Conservation (phyloP, 1,140 invertebrate genomes). For the Aphaenogaster floridana region DNA sequence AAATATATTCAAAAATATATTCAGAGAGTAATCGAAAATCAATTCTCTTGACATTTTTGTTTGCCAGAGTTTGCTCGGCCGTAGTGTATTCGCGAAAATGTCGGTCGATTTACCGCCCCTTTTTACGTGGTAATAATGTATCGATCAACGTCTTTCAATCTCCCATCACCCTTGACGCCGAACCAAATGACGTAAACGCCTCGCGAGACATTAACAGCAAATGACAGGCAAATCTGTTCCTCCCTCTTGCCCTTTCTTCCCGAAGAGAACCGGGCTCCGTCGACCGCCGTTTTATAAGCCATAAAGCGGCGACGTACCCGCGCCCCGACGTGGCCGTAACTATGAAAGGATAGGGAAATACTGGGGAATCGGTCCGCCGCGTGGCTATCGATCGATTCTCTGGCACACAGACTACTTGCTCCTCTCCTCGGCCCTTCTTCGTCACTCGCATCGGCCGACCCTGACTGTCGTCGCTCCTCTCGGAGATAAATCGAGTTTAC, state of each 20-base stretch:
- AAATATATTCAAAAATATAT: background rate
- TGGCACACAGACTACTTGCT: conserved; percentile 6
- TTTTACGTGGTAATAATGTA: conserved; percentile 9
- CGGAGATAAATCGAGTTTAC: conserved; percentile 67
- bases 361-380: conserved; percentile 40
- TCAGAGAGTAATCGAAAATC: background rate
- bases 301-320: conserved; percentile 35
- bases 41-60: background rate
- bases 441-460: conserved; percentile 43
- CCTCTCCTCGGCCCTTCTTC: conserved; percentile 37
- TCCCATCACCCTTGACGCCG: conserved; percentile 2
- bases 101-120: background rate
- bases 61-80: background rate
- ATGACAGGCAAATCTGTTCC: conserved; percentile 52
- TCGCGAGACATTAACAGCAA: conserved; percentile 41
- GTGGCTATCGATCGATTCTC: conserved; percentile 51
- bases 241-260: background rate
- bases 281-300: conserved; percentile 40
- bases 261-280: background rate
- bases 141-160: conserved; percentile 41
- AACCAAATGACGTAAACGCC: conserved; percentile 8
- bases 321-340: conserved; percentile 39
- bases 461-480: conserved; percentile 49
- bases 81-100: background rate
- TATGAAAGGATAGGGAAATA: conserved; percentile 61